Conservation (phyloP, 2,888 invertebrate species). For the Smittia aterrima region DNA sequence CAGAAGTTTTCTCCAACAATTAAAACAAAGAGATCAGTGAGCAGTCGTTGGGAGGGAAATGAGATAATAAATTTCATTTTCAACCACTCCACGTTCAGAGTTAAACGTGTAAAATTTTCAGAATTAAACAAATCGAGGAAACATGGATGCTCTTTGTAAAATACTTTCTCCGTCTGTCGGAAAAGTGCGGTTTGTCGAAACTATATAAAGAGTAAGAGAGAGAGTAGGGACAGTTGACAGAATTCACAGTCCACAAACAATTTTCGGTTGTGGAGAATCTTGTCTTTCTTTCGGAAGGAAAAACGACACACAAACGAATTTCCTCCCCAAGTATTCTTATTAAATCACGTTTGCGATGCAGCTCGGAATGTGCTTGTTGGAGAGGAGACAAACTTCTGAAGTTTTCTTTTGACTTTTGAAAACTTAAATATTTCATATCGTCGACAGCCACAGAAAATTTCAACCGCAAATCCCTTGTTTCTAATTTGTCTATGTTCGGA, state of each 20-base stretch:
- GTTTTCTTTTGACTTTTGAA: neutral
- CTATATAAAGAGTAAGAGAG: too few species aligned
- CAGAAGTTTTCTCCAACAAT: neutral
- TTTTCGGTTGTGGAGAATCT: neutral
- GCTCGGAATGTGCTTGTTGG: neutral
- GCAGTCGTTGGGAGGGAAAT: conserved; percentile 5
- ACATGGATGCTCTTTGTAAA: neutral
- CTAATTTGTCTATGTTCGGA: neutral
- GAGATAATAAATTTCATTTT: conserved; percentile 28
- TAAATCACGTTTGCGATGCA: neutral
- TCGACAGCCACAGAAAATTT: conserved; percentile 1
- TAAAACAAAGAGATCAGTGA: neutral
- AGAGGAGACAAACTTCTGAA: neutral
- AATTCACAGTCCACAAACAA: neutral
- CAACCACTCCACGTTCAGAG: neutral
- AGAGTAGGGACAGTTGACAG: too few species aligned
- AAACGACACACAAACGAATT: neutral
- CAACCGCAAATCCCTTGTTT: conserved; percentile 10
- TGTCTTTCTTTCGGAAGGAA: neutral
- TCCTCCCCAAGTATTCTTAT: neutral
- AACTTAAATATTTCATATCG: conserved; percentile 17
- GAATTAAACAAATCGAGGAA: conserved; percentile 23
- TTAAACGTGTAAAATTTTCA: conserved; percentile 15
- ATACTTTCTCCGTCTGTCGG: neutral
- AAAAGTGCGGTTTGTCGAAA: neutral